A percentile compares a stretch with the other conserved stretches of the same genome.
phyloP scores from a whole-genome alignment of 2,888 invertebrate genomes.

The Galerucella nymphaeae region DNA sequence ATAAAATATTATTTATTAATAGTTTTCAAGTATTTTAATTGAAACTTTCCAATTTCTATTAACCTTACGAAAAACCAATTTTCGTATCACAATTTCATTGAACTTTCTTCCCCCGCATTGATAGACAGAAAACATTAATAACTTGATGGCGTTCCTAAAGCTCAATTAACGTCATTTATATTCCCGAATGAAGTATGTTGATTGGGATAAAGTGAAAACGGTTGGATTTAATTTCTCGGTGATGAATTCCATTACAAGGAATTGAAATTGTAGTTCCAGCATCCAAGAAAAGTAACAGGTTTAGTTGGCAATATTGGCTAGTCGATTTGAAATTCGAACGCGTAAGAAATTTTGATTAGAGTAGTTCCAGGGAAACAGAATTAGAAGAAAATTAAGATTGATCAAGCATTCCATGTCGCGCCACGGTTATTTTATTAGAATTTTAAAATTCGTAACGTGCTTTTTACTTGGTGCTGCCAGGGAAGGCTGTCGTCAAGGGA shows the following conservation, averaged over 20 bases:
- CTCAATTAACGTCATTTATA: constrained; percentile 3
- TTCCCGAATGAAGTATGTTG: constrained; percentile 3
- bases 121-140: not conserved
- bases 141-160: not conserved
- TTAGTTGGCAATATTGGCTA: constrained; percentile 20
- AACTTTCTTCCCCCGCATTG: too few relatives aligned
- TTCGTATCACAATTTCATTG: too few relatives aligned
- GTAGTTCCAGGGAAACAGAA: constrained; percentile 14
- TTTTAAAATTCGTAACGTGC: constrained; percentile 4
- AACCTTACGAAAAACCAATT: too few relatives aligned
- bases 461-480: not conserved
- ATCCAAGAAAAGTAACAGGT: not conserved
- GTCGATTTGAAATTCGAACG: constrained; percentile 10
- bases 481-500: not conserved
- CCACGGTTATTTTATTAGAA: constrained; percentile 21
- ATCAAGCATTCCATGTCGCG: constrained; percentile 32
- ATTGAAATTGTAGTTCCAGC: not conserved
- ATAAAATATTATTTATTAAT: too few relatives aligned
- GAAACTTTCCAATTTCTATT: too few relatives aligned
- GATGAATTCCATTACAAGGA: constrained; percentile 9
- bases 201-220: not conserved
- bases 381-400: constrained; percentile 36
- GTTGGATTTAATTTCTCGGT: not conserved
- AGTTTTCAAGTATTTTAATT: too few relatives aligned
- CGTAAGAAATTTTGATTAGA: constrained; percentile 27